Percentiles rank a stretch among this genome's conserved stretches.
These are phyloP conservation scores for Idris sp. DNA, from an alignment of 1,140 invertebrate genomes.

Conservation along the genomic window DNA sequence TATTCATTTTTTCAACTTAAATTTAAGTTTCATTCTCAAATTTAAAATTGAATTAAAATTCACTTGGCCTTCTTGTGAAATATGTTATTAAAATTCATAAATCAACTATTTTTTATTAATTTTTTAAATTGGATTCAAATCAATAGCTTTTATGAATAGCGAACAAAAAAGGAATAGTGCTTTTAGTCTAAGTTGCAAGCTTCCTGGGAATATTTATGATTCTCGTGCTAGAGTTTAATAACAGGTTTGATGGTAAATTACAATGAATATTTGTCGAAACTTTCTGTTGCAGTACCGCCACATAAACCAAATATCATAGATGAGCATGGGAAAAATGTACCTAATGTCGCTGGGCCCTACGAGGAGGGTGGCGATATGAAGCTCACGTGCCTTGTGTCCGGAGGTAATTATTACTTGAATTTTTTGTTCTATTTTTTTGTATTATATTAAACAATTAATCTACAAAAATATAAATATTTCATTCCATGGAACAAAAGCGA, in stretches of 20 bases:
- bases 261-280: constrained; percentile 56
- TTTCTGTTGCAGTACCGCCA: constrained; percentile 86
- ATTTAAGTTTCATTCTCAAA: no score
- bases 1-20: no score
- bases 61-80: no score
- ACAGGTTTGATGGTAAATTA: constrained; percentile 60
- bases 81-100: no score
- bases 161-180: constrained; percentile 49
- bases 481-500: constrained; percentile 31
- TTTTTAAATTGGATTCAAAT: no score
- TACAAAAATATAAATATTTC: constrained; percentile 14
- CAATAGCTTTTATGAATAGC: constrained; percentile 59
- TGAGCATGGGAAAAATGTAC: constrained; percentile 85
- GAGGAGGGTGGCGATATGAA: constrained; percentile 89
- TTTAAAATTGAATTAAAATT: no score
- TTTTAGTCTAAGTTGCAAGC: constrained; percentile 53
- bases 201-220: constrained; percentile 61
- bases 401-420: constrained; percentile 83
- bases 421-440: no score
- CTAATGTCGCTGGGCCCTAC: constrained; percentile 88
- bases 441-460: constrained; percentile 53
- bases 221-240: constrained; percentile 65
- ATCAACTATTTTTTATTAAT: no score
- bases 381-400: constrained; percentile 89
- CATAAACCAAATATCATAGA: constrained; percentile 89